Evolutionary conservation across 2,113 vertebrate species (phyloP).

Genomic region (Silurus asotus): DNA sequence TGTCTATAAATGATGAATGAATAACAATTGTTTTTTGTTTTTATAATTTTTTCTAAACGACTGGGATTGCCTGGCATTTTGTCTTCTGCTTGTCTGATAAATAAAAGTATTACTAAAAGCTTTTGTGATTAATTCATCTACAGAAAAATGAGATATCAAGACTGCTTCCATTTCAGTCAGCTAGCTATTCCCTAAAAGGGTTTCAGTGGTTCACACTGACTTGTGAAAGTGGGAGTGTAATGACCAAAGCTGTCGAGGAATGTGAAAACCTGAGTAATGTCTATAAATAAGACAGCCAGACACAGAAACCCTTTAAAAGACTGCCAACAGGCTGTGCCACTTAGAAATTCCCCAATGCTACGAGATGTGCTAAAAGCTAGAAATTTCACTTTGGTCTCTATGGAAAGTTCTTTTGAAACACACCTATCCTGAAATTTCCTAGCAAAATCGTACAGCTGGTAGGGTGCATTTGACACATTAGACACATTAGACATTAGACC

Average conservation of each 20-base stretch:
- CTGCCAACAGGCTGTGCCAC: slow-evolving; percentile 4
- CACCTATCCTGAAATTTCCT: slow-evolving; percentile 5
- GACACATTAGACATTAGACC: neutral
- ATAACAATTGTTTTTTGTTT: neutral
- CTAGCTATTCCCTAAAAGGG: neutral
- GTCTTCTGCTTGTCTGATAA: slow-evolving; percentile 49
- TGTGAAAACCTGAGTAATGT: slow-evolving; percentile 49
- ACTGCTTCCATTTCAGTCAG: slow-evolving; percentile 2
- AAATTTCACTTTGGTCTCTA: slow-evolving; percentile 45
- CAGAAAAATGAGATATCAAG: neutral
- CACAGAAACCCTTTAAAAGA: slow-evolving; percentile 37
- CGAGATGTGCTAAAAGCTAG: slow-evolving; percentile 44
- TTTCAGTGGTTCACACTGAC: slow-evolving; percentile 20
- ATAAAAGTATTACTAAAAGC: slow-evolving; percentile 60
- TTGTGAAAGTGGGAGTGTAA: slow-evolving; percentile 33
- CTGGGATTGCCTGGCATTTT: slow-evolving; percentile 53
- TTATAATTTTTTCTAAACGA: slow-evolving; percentile 41
- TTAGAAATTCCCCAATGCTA: slow-evolving; percentile 48
- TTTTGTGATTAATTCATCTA: slow-evolving; percentile 53
- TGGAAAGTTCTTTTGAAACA: slow-evolving; percentile 33
- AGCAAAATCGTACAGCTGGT: slow-evolving; percentile 22
- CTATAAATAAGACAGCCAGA: slow-evolving; percentile 50
- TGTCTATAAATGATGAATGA: neutral
- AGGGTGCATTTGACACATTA: slow-evolving; percentile 15
- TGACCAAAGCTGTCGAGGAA: slow-evolving; percentile 45